Evolutionary conservation across 2,888 invertebrate species (phyloP).

Genomic region (Netelia melanura): DNA sequence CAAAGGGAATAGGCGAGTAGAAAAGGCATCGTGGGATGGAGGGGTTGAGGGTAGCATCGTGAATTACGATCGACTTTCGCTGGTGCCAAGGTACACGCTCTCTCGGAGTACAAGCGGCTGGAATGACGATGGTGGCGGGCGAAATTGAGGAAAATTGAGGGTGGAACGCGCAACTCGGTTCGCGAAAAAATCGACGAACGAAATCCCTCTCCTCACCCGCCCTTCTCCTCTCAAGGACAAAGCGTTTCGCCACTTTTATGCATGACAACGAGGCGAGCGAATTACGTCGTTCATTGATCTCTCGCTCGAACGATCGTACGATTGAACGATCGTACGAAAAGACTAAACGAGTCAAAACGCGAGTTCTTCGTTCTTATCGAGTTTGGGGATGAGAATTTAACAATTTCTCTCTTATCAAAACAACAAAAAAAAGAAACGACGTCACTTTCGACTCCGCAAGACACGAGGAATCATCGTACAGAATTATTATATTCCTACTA

Average conservation of each 20-base stretch:
- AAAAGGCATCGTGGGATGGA: conserved; percentile 20
- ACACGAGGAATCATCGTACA: too few relatives aligned
- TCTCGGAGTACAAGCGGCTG: neutral
- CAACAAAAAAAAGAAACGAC: too few relatives aligned
- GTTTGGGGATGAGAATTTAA: too few relatives aligned
- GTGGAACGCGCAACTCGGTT: conserved; percentile 54
- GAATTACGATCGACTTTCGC: conserved; percentile 67
- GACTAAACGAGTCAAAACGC: conserved; percentile 35
- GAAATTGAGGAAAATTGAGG: conserved; percentile 66
- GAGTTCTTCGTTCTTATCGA: conserved; percentile 30
- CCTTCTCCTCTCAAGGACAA: conserved; percentile 56
- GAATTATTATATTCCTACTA: too few relatives aligned
- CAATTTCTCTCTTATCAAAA: too few relatives aligned
- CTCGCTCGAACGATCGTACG: conserved; percentile 55
- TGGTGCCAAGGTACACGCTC: conserved; percentile 52
- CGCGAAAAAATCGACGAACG: conserved; percentile 38
- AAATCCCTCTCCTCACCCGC: too few relatives aligned
- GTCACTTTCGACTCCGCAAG: too few relatives aligned
- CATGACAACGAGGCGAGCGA: conserved; percentile 65
- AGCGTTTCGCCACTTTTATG: conserved; percentile 64
- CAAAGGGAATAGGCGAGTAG: conserved; percentile 49
- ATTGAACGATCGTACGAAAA: conserved; percentile 30
- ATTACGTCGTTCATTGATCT: conserved; percentile 64
- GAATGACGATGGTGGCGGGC: neutral
- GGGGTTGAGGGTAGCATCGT: conserved; percentile 50